Evolutionary conservation across 2,888 invertebrate species (phyloP), one percentile per base, ranked within the genome.

Genomic region (Polietes domitor): DNA sequence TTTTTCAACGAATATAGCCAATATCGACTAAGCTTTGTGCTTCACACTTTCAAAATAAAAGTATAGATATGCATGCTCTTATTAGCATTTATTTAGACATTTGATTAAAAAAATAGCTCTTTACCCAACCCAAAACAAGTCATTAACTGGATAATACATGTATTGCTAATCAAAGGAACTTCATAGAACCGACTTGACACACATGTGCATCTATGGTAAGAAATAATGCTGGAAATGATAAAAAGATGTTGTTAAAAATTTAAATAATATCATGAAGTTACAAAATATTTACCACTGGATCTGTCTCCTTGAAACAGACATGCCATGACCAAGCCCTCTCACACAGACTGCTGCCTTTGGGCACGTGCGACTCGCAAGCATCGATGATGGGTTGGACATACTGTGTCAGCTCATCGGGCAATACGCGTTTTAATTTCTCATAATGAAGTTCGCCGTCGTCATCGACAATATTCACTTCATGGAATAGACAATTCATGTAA

Each of bases 401-500:
- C 4, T 87, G 84, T 21, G 86, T 87, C 61, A 90, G 77, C 19
- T 85, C 85, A 5, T 86, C 86, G 1, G 89, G 89, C 37, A 89
- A 26, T 10, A 86, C 73, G 17, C 85, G 86, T 21, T 86, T 86
- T 2, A 89, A 77, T 24, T 87, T 89, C 12, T 89, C 89, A 63
- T 89, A 87, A 76, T 90, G 89, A 21, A 90, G 86, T 76, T 89
- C 89, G 5, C 89, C 89, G 47, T 88, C 85, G 50, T 89, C 89
- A 70, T 89, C 88, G 21, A 90, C 87, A 47, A 89, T 88, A 79
- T 87, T 79, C 1, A 86, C 70, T 74, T 89, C 88, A 80, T 89
- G 88, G 74, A 90, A 90, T 28, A 90, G 55, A 81, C 90, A 89
- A 82, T 89, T 88, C 90, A 90, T 90, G 76, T 90, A 90, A 81